phyloP scores from a whole-genome alignment of 2,797 vertebrate genomes.

The Columba guinea region DNA sequence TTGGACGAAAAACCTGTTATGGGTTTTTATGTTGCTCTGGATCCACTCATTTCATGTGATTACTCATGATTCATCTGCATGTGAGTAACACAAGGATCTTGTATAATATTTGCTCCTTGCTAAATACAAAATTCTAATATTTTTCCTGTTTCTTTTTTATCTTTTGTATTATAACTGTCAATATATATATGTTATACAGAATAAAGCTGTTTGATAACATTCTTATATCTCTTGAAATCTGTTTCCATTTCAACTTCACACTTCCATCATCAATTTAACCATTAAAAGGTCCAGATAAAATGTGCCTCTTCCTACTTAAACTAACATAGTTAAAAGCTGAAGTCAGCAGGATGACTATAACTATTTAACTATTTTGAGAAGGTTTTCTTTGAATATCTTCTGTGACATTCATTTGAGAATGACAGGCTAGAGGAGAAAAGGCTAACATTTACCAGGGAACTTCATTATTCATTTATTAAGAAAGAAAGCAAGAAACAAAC shows the following conservation, averaged over 20 bases:
- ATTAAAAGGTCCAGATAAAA: neutral
- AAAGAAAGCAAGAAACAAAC: neutral
- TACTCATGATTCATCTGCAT: neutral
- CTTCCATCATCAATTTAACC: neutral
- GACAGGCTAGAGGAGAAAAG: neutral
- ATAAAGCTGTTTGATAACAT: conserved; percentile 1
- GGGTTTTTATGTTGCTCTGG: neutral
- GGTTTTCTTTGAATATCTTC: neutral
- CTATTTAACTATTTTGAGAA: neutral
- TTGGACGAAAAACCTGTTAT: neutral
- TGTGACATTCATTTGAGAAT: neutral
- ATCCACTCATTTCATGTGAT: neutral
- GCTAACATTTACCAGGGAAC: neutral
- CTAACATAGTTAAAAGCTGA: neutral
- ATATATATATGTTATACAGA: neutral
- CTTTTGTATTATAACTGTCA: neutral
- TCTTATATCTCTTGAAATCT: neutral
- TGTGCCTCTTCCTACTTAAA: neutral
- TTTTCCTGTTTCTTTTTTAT: neutral
- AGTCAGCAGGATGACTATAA: neutral
- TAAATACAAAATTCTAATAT: neutral
- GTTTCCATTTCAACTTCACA: neutral
- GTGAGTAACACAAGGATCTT: neutral
- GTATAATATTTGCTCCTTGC: neutral
- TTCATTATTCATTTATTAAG: neutral